Evolutionary conservation across 1,140 invertebrate species (phyloP), one percentile per base, ranked within the genome.

Genomic region (Drosophila pruinosa): DNA sequence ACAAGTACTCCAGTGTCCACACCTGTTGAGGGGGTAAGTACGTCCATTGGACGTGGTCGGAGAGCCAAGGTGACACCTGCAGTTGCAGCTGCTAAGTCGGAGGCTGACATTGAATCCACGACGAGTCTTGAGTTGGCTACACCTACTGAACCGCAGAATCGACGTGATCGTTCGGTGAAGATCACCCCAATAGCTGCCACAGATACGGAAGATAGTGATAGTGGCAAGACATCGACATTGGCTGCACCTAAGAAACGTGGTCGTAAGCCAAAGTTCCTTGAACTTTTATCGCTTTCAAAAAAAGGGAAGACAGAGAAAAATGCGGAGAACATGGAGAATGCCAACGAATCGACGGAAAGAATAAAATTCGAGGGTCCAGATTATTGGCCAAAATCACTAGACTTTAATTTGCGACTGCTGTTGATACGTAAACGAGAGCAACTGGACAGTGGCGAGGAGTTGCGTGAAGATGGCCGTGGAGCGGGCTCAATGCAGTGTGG

Each of bases 381-480:
- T 22, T 10, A 22, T 10, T 64, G 48, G 48, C 48, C 61, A 1
- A 6, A 24, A 8, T 8, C 28, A 8, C 19, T 15, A 6, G 50
- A 56, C 3, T 85, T 82, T 14, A 73, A 89, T 69, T 1, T 15
- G 0, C 76, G 89, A 0, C 36, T 89, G 19, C 52, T 91, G 12
- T 64, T 91, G 3, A 79, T 89, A 8, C 75, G 72, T 2, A 65
- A 78, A 2, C 75, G 89, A 0, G 69, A 78, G 4, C 76, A 91
- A 34, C 31, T 90, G 24, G 70, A 86, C 0, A 75, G 10, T 6
- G 67, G 75, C 0, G 79, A 89, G 17, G 47, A 72, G 0, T 4
- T 91, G 10, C 75, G 73, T 0, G 38, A 62, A 0, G 48, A 86
- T 5, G 77, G 70, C 0, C 28, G 47, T 5, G 76, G 75, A 3